A percentile compares a stretch with the other conserved stretches of the same genome.
phyloP scores from a whole-genome alignment of 2,113 vertebrate genomes.

The Mormoops blainvillei region DNA sequence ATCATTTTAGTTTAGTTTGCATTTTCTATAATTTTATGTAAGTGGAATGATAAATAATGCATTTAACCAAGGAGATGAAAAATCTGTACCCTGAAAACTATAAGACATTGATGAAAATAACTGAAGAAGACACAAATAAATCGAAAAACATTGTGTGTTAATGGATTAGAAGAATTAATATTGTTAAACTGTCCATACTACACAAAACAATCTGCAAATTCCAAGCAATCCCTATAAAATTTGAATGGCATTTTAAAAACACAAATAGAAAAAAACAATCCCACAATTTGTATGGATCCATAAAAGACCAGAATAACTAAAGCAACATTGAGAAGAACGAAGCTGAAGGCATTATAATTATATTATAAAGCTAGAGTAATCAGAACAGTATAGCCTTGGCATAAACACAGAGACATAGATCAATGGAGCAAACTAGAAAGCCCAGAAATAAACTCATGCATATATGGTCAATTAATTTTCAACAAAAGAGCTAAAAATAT shows the following conservation, averaged over 20 bases:
- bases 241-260: not conserved
- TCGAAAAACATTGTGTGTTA: not conserved
- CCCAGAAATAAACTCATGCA: too few species aligned
- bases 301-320: not conserved
- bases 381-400: too few species aligned
- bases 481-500: too few species aligned
- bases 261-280: not conserved
- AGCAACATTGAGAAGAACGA: not conserved
- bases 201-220: not conserved
- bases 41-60: not conserved
- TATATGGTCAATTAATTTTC: too few species aligned
- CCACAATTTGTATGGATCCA: not conserved
- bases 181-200: too few species aligned
- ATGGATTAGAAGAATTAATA: too few species aligned
- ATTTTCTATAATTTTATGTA: too few species aligned
- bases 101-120: not conserved
- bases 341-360: too few species aligned
- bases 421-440: too few species aligned
- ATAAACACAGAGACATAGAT: too few species aligned
- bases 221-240: not conserved
- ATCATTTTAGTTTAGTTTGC: not conserved
- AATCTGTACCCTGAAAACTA: not conserved
- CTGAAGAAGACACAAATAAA: not conserved
- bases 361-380: too few species aligned
- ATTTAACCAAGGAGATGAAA: not conserved